Percentiles rank a stretch among this genome's conserved stretches.
Evolutionary conservation across 92 coral and sea anemone species (phyloP).

Genomic region (Metridium senile): DNA sequence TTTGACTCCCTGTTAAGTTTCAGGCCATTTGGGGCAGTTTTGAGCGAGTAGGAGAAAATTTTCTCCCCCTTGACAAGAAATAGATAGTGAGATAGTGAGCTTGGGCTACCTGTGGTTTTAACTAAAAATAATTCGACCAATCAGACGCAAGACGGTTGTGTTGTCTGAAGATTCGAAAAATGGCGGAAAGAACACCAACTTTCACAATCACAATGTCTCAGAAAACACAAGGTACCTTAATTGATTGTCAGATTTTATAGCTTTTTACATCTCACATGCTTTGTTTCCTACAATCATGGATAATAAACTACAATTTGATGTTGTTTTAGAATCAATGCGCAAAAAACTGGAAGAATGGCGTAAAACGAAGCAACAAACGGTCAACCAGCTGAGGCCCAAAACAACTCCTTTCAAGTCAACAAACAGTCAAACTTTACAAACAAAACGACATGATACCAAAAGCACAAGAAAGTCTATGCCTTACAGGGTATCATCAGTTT

Average conservation of each 20-base stretch:
- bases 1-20: no score
- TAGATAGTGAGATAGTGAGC: no score
- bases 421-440: conserved; percentile 3
- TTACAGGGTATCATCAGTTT: neutral
- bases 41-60: no score
- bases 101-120: conserved; percentile 12
- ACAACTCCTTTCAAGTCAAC: conserved; percentile 12
- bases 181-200: conserved; percentile 34
- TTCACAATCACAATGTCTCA: neutral
- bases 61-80: no score
- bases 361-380: conserved; percentile 36
- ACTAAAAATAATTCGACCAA: conserved; percentile 15
- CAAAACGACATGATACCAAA: neutral
- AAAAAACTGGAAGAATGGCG: conserved; percentile 57
- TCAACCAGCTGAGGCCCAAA: conserved; percentile 12
- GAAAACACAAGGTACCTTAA: conserved; percentile 33
- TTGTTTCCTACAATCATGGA: no score
- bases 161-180: conserved; percentile 48
- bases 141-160: conserved; percentile 10
- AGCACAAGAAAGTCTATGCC: neutral
- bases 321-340: conserved; percentile 40
- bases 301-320: neutral
- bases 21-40: no score
- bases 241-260: no score
- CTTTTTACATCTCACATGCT: no score